Conservation (phyloP, 53 echinoderm and acorn worm genomes). For the Hippasteria phrygiana region DNA sequence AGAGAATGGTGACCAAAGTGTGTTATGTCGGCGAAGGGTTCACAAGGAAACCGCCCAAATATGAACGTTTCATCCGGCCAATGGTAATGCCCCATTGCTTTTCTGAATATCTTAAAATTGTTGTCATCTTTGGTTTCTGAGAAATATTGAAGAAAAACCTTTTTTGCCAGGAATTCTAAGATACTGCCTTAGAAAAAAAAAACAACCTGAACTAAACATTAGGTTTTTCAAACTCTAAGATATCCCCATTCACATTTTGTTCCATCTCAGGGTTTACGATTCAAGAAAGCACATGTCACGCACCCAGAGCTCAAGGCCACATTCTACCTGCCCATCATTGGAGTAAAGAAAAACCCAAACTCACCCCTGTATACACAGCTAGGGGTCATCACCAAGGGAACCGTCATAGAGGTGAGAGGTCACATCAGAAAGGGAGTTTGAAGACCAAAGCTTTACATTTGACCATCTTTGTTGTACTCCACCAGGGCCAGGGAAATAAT, state of each 20-base stretch:
- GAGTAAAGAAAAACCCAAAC: constrained; percentile 97
- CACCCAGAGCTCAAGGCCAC: constrained; percentile 98
- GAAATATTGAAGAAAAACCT: too few relatives aligned
- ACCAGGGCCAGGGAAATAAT: too few relatives aligned
- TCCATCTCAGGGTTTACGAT: constrained; percentile 79
- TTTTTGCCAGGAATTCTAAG: too few relatives aligned
- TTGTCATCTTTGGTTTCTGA: too few relatives aligned
- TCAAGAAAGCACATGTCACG: constrained; percentile 98
- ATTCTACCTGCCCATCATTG: constrained; percentile 94
- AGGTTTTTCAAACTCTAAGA: neutral
- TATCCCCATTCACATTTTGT: neutral
- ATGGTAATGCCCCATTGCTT: too few relatives aligned
- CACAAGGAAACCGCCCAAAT: constrained; percentile 99
- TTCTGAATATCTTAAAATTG: too few relatives aligned
- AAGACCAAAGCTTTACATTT: too few relatives aligned
- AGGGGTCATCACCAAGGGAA: constrained; percentile 99
- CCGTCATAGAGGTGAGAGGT: constrained; percentile 87
- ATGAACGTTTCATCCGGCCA: constrained; percentile 98
- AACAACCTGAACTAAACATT: too few relatives aligned
- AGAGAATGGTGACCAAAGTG: constrained; percentile 99
- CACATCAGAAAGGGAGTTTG: neutral
- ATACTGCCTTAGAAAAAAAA: too few relatives aligned
- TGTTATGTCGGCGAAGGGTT: constrained; percentile 98
- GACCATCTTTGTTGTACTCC: too few relatives aligned
- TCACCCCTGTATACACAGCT: constrained; percentile 97